Evolutionary conservation across 1,140 invertebrate genomes (phyloP).

Genomic region (Drosophila jambulina): DNA sequence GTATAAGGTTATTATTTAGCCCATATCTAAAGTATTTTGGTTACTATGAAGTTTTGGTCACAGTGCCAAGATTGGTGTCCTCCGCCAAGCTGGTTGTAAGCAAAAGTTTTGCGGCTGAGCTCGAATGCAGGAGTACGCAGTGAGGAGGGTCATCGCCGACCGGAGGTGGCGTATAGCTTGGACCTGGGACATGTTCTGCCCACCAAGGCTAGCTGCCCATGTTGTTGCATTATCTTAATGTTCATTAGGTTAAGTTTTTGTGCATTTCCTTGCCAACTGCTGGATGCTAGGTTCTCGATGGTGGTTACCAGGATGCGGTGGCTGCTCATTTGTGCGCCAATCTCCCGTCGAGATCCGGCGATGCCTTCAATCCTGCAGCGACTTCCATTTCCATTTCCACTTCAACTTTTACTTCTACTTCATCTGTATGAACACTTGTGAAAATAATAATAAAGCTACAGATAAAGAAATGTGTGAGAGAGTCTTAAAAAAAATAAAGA

Average conservation of each 20-base stretch:
- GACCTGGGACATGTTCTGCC: conserved; percentile 14
- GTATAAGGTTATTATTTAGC: neutral
- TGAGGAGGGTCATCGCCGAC: conserved; percentile 3
- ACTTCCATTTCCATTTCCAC: conserved; percentile 40
- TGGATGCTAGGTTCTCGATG: conserved; percentile 24
- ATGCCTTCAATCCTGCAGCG: conserved; percentile 28
- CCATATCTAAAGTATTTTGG: neutral
- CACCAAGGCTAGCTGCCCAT: conserved; percentile 38
- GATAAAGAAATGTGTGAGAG: neutral
- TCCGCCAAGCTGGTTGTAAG: conserved; percentile 46
- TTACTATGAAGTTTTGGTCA: neutral
- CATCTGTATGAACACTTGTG: conserved; percentile 46
- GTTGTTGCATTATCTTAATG: conserved; percentile 83
- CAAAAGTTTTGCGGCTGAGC: conserved; percentile 75
- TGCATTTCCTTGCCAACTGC: conserved; percentile 65
- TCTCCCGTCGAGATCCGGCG: conserved; percentile 73
- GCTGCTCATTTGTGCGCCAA: conserved; percentile 74
- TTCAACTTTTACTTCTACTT: conserved; percentile 61
- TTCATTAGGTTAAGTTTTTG: conserved; percentile 82
- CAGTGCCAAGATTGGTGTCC: conserved; percentile 32
- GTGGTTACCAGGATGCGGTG: conserved; percentile 9
- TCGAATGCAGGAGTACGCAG: conserved; percentile 70
- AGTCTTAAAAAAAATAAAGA: neutral
- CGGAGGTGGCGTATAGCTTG: conserved; percentile 4
- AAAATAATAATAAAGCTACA: neutral